Percentiles rank a stretch among this genome's conserved stretches.
Conservation (phyloP, 2,113 vertebrate species). For the Sciurus niger region DNA sequence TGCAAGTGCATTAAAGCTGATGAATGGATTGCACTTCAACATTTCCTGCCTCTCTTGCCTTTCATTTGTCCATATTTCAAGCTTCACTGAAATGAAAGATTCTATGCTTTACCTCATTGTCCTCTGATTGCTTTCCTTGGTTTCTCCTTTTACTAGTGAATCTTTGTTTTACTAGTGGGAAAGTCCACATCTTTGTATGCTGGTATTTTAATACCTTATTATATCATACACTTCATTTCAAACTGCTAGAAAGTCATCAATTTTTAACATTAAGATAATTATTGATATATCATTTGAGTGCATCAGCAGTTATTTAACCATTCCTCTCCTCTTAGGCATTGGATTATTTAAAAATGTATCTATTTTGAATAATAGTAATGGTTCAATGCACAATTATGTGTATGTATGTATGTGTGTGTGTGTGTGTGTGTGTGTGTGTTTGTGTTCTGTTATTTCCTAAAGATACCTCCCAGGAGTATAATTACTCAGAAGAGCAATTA, state of each 20-base stretch:
- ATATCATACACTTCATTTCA: background rate
- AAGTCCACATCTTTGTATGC: constrained; percentile 40
- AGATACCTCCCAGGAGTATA: background rate
- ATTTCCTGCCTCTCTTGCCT: constrained; percentile 11
- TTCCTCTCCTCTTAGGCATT: background rate
- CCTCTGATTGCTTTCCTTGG: constrained; percentile 4
- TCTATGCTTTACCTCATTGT: constrained; percentile 21
- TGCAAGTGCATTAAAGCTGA: background rate
- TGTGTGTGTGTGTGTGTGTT: no score
- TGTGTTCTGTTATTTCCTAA: constrained; percentile 27
- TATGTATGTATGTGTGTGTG: no score
- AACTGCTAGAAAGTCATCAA: constrained; percentile 9
- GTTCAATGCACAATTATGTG: constrained; percentile 11
- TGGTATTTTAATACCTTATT: constrained; percentile 28
- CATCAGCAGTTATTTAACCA: constrained; percentile 27
- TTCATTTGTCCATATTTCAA: constrained; percentile 57
- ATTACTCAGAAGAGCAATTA: constrained; percentile 57
- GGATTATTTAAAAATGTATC: constrained; percentile 31
- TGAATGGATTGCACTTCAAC: background rate
- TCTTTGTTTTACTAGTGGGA: constrained; percentile 1
- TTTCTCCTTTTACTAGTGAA: constrained; percentile 40
- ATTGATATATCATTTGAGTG: background rate
- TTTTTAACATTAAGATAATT: constrained; percentile 40
- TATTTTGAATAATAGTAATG: constrained; percentile 55
- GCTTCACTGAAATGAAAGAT: background rate